Conservation (phyloP, 2,888 invertebrate species). For the Rhaphigaster nebulosa region DNA sequence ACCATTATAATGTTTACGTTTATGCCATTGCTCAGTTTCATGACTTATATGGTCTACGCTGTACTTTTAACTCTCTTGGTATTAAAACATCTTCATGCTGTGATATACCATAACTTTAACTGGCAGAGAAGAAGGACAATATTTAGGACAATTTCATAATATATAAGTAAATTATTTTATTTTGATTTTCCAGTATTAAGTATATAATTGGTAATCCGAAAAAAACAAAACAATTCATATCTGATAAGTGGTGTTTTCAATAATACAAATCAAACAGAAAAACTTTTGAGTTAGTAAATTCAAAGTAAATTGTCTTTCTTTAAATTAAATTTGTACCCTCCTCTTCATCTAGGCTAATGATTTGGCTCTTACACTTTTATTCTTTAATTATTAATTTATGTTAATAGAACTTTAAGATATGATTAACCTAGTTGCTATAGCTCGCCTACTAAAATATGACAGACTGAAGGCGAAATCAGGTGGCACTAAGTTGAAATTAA, state of each 20-base stretch:
- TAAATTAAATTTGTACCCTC: background rate
- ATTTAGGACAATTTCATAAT: background rate
- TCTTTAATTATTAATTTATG: background rate
- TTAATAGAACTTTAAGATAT: background rate
- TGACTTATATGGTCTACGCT: background rate
- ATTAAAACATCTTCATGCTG: background rate
- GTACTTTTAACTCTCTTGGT: slow-evolving; percentile 10
- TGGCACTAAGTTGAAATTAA: too few relatives aligned
- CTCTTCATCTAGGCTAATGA: background rate
- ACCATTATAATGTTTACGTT: slow-evolving; percentile 34
- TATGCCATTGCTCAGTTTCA: slow-evolving; percentile 1
- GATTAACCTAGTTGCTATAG: too few relatives aligned
- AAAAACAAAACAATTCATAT: slow-evolving; percentile 8
- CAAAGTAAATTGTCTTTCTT: background rate
- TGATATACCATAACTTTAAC: background rate
- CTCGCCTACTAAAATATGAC: too few relatives aligned
- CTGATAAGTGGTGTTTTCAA: slow-evolving; percentile 48
- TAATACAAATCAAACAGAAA: background rate
- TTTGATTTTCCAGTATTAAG: background rate
- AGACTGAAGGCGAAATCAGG: too few relatives aligned
- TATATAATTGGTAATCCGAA: background rate
- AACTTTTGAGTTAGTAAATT: background rate
- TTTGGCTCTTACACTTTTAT: background rate
- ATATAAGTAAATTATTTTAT: background rate
- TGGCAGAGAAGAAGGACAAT: background rate